Percentiles rank a stretch among this genome's conserved stretches.
Evolutionary conservation across 2,113 vertebrate species (phyloP).

Genomic region (Callospermophilus lateralis): DNA sequence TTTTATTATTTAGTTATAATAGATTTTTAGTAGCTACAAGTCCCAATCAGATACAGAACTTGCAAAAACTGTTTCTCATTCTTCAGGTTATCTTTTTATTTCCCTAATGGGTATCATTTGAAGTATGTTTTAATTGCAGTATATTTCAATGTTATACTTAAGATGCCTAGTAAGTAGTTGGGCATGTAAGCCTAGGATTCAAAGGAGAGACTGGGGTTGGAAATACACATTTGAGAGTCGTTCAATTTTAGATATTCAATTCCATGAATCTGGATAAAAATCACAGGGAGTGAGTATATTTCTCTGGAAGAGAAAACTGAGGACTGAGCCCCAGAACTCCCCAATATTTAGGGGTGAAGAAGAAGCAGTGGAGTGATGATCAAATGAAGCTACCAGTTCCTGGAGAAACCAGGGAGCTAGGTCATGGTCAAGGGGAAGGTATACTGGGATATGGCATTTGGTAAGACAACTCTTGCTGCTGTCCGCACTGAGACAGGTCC

Average conservation of each 20-base stretch:
- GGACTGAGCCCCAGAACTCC: not conserved
- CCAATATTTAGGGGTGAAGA: not conserved
- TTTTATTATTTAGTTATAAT: constrained; percentile 18
- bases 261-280: not conserved
- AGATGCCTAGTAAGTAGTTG: not conserved
- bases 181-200: not conserved
- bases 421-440: not conserved
- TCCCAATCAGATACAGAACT: not conserved
- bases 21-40: not conserved
- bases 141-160: not conserved
- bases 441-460: not conserved
- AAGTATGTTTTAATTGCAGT: constrained; percentile 40
- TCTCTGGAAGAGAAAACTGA: not conserved
- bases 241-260: not conserved
- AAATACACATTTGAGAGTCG: not conserved
- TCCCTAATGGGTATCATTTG: not conserved
- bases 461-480: not conserved
- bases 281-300: not conserved
- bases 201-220: not conserved
- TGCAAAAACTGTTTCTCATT: not conserved
- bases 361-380: not conserved
- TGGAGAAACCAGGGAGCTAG: not conserved
- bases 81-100: not conserved
- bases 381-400: not conserved
- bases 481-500: not conserved